Evolutionary conservation across 2,797 vertebrate species (phyloP), one percentile per base, ranked within the genome.

Genomic region (Aselliscus stoliczkanus): DNA sequence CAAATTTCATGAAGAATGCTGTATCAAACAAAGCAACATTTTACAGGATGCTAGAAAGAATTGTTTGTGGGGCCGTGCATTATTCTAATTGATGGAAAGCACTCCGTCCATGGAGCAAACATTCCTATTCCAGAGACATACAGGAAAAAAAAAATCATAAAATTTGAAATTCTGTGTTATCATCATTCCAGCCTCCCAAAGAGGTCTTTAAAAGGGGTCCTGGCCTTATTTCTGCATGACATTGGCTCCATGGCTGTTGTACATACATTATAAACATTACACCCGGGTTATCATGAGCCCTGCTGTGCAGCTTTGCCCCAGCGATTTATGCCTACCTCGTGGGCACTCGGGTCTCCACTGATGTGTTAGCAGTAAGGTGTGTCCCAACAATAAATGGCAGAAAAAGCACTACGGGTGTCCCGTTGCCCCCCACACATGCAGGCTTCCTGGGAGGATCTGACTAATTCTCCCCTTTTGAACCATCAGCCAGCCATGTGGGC

Each of bases 311-410:
- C 98, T 98, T 98, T 98, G 98, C 98, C 95, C 98, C 98, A 97
- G 96, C 96, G 72, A 98, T 98, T 98, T 98, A 98, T 98, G 98
- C 98, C 98, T 97, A 97, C 97, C 98, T 98, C 37, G 97, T 98
- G 98, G 97, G 97, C 96, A 97, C 97, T 98, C 98, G 98, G 97
- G 42, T 44, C 96, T 98, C 97, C 98, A 42, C 98, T 96, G 95
- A 97, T 97, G 96, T 84, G 96, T 94, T 94, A 97, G 94, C 96
- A 97, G 97, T 96, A 97, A 97, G 98, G 97, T 97, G 95, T 97
- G 97, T 85, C 97, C 95, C 50, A 0, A 97, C 96, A 96, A 97
- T 98, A 98, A 98, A 97, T 91, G 98, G 96, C 93, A 58, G 92
- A 81, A 75, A 95, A 98, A 87, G 96, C 97, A 85, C 93, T 62